These are phyloP conservation scores for Napeogenes inachia DNA, from an alignment of 2,888 invertebrate genomes.

Conservation along the genomic window DNA sequence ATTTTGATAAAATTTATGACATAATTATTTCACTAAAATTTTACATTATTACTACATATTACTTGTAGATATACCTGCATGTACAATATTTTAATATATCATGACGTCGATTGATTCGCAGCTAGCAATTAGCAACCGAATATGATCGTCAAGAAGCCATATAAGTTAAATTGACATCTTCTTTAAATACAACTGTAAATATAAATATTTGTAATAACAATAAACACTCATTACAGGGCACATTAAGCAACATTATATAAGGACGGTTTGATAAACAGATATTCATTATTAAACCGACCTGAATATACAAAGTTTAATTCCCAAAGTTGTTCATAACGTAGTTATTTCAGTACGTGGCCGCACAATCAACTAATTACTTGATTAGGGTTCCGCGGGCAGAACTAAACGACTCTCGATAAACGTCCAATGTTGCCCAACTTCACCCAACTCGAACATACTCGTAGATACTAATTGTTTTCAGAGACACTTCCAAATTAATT, in stretches of 20 bases:
- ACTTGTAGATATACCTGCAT: no score
- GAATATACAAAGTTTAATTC: constrained; percentile 23
- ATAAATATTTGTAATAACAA: constrained; percentile 4
- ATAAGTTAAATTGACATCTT: no score
- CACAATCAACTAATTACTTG: constrained; percentile 30
- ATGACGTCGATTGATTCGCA: no score
- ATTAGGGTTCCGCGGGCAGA: constrained; percentile 29
- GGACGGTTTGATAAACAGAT: constrained; percentile 20
- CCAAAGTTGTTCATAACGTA: constrained; percentile 19
- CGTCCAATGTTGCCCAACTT: constrained; percentile 16
- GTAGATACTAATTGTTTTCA: constrained; percentile 18
- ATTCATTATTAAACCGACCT: constrained; percentile 13
- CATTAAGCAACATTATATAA: constrained; percentile 11
- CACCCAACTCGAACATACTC: constrained; percentile 17
- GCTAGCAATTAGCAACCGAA: no score
- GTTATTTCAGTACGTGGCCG: constrained; percentile 14
- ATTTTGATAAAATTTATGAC: no score
- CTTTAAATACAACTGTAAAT: no score
- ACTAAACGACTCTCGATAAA: constrained; percentile 18
- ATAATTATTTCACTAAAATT: no score
- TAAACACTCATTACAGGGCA: constrained; percentile 9
- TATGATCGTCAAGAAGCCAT: no score
- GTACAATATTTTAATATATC: no score
- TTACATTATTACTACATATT: no score
- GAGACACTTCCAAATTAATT: neutral